Base-by-base conservation (phyloP, 64 coral and sea anemone species). In the Catalaphyllia jardinei region DNA sequence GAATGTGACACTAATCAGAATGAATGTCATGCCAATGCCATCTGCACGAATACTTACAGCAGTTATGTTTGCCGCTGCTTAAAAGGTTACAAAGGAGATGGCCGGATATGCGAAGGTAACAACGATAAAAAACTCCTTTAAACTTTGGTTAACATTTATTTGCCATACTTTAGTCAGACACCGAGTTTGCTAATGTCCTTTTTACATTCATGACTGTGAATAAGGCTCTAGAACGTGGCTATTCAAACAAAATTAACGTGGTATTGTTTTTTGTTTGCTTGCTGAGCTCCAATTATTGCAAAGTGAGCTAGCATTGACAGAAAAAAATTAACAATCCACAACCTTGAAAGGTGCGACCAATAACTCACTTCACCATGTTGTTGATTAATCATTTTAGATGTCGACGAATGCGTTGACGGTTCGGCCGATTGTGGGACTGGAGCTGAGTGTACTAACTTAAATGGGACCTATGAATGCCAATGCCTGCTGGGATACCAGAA, bases 61-160 rank as follows among this genome's bases (percentile, higher is more conserved):
- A 69, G 62, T 64, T 84, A 69, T 50, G 62, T 69, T 8, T 84
- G 80, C 29, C 80, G 80, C 62, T 84, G 80, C 24, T 38, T 83
- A 22, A 83, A 13, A 64, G 79, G 79, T 22, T 83, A 35, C 19
- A 60, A 24, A 24, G 79, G 79, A 24, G 79, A 83, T 61, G 79
- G 79, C 11, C 79, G 79, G 1, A 83, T 17, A 33, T 83, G 79
- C 19, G 60, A 83, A 83, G 79, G 79, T 83, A 83, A 83, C 61
- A 18, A 8, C 4, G 42, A 46, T 46, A 46, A 5, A 4, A 46
- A 46, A 4, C 4, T n/a, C n/a, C n/a, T n/a, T n/a, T n/a, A n/a
- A n/a, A 39, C 38, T 39, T 39, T 39, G 38, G 38, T 39, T 39
- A 39, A 39, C 38, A 39, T 39, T 39, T 39, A 39, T 39, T 4